A percentile compares a stretch with the other conserved stretches of the same genome.
Evolutionary conservation across 2,888 invertebrate genomes (phyloP).

Genomic region (Salticus scenicus): DNA sequence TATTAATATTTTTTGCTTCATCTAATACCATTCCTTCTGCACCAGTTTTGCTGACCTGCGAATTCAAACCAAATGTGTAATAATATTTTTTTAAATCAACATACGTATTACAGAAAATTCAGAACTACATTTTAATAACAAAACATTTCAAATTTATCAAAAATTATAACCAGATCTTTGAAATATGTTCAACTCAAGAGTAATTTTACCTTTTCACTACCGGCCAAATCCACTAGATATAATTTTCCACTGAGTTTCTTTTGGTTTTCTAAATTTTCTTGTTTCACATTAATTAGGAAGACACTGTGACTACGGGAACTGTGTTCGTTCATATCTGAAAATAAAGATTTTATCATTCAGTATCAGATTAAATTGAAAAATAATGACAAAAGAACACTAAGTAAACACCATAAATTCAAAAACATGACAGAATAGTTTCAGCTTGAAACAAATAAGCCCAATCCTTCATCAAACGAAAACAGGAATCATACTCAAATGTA

Average conservation of each 20-base stretch:
- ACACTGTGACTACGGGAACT: constrained; percentile 99
- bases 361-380: no score
- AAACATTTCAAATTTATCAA: no score
- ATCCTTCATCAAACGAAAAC: no score
- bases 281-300: constrained; percentile 99
- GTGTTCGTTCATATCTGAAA: constrained; percentile 99
- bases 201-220: constrained; percentile 94
- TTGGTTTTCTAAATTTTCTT: constrained; percentile 99
- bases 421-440: not conserved
- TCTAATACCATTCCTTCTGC: constrained; percentile 99
- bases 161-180: no score
- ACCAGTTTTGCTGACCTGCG: constrained; percentile 96
- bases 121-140: no score
- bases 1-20: constrained; percentile 99
- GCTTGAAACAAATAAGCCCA: not conserved
- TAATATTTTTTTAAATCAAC: no score
- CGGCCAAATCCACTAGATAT: constrained; percentile 99
- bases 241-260: constrained; percentile 99
- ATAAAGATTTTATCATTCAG: not conserved
- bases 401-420: no score
- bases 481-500: no score
- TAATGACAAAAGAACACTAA: no score
- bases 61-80: no score
- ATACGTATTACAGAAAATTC: no score
- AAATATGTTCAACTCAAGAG: no score